These are phyloP conservation scores for Drosophila acutilabella DNA, from an alignment of 2,888 invertebrate genomes.

Conservation along the genomic window DNA sequence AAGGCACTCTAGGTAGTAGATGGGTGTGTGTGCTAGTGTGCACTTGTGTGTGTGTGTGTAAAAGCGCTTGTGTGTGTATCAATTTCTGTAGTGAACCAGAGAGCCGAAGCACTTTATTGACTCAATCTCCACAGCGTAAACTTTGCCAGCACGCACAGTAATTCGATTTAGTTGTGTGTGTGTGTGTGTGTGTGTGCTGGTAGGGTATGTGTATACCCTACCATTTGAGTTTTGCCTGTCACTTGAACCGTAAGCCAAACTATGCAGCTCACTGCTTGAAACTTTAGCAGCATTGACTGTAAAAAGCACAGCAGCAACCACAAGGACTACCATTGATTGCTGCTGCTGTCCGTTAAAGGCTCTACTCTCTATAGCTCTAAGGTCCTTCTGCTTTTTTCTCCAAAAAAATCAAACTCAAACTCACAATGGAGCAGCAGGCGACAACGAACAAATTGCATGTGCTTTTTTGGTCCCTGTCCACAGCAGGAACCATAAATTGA, in stretches of 20 bases:
- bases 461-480: conserved; percentile 41
- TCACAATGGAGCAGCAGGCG: conserved; percentile 43
- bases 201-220: conserved; percentile 56
- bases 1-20: conserved; percentile 2
- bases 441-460: conserved; percentile 70
- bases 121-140: conserved; percentile 75
- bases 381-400: background rate
- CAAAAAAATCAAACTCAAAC: conserved; percentile 4
- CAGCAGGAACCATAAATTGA: background rate
- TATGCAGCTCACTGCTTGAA: conserved; percentile 72
- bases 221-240: conserved; percentile 42
- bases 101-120: conserved; percentile 75
- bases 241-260: conserved; percentile 67
- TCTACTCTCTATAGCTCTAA: conserved; percentile 25
- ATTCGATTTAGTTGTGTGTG: conserved; percentile 65
- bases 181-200: conserved; percentile 20
- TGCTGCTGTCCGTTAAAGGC: conserved; percentile 43
- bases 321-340: conserved; percentile 37
- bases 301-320: conserved; percentile 37
- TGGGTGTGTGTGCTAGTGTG: background rate
- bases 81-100: conserved; percentile 60
- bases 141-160: conserved; percentile 64
- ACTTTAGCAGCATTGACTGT: conserved; percentile 62
- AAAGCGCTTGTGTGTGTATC: conserved; percentile 58
- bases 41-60: conserved; percentile 20